phyloP scores from a whole-genome alignment of 1,140 invertebrate species.

The Trichogramma pretiosum region DNA sequence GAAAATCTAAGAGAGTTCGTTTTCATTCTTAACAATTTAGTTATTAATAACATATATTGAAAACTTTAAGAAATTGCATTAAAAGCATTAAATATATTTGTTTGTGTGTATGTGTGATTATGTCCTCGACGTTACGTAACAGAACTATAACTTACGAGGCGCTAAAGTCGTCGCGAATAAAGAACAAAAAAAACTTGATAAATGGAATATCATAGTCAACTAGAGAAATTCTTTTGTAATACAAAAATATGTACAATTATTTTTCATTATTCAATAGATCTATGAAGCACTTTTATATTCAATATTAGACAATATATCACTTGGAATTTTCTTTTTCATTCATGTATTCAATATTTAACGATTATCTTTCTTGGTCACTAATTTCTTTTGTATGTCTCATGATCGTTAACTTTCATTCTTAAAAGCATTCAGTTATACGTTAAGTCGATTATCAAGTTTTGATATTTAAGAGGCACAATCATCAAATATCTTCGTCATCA shows the following conservation, averaged over 20 bases:
- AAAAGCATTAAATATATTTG: constrained; percentile 4
- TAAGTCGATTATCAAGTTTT: constrained; percentile 6
- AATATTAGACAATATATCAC: constrained; percentile 19
- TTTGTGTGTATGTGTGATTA: too few species aligned
- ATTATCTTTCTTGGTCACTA: constrained; percentile 3
- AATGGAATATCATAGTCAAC: constrained; percentile 19
- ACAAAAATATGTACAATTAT: constrained; percentile 25
- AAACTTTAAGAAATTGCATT: background rate
- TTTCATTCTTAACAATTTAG: too few species aligned
- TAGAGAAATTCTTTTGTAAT: constrained; percentile 16
- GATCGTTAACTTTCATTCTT: too few species aligned
- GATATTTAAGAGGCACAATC: constrained; percentile 3
- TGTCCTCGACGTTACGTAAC: constrained; percentile 5
- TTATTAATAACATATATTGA: too few species aligned
- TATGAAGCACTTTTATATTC: constrained; percentile 20
- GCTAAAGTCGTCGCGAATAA: background rate
- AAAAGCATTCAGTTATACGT: constrained; percentile 8
- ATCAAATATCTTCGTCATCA: constrained; percentile 1
- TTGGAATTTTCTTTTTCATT: constrained; percentile 16
- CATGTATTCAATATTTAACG: constrained; percentile 11
- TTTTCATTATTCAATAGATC: constrained; percentile 14
- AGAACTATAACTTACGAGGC: constrained; percentile 5
- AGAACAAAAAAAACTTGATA: constrained; percentile 14
- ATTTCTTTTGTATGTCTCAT: background rate
- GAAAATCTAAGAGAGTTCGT: background rate